phyloP scores from a whole-genome alignment of 2,113 vertebrate species.

The Fulica atra region DNA sequence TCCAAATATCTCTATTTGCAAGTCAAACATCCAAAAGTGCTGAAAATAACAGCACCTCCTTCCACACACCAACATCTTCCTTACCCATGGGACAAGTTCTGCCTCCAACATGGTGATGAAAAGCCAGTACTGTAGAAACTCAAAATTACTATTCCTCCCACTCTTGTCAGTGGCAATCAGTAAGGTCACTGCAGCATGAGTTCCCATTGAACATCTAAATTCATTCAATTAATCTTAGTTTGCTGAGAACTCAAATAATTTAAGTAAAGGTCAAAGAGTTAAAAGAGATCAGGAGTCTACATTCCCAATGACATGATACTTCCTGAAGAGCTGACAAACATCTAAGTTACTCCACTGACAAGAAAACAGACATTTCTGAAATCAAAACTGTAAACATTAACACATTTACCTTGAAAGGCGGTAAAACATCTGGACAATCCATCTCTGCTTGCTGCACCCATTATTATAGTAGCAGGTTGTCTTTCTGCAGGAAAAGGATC shows the following conservation, averaged over 20 bases:
- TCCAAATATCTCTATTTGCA: neutral
- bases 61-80: neutral
- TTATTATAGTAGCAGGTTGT: neutral
- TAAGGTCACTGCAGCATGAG: slow-evolving; percentile 30
- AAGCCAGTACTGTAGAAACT: slow-evolving; percentile 24
- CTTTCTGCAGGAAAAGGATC: neutral
- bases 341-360: neutral
- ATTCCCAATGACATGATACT: neutral
- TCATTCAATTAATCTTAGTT: slow-evolving; percentile 60
- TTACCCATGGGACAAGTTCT: neutral
- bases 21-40: neutral
- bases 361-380: neutral
- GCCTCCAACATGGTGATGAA: neutral
- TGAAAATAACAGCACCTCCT: slow-evolving; percentile 12
- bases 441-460: neutral
- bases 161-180: neutral
- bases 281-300: neutral
- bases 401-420: neutral
- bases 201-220: slow-evolving; percentile 19
- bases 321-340: neutral
- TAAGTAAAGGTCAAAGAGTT: slow-evolving; percentile 51
- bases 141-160: slow-evolving; percentile 26
- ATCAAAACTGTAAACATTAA: neutral
- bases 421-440: neutral
- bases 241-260: slow-evolving; percentile 37